A percentile compares a stretch with the other conserved stretches of the same genome.
Conservation (phyloP, 92 coral and sea anemone species). For the Parazoanthus swiftii region DNA sequence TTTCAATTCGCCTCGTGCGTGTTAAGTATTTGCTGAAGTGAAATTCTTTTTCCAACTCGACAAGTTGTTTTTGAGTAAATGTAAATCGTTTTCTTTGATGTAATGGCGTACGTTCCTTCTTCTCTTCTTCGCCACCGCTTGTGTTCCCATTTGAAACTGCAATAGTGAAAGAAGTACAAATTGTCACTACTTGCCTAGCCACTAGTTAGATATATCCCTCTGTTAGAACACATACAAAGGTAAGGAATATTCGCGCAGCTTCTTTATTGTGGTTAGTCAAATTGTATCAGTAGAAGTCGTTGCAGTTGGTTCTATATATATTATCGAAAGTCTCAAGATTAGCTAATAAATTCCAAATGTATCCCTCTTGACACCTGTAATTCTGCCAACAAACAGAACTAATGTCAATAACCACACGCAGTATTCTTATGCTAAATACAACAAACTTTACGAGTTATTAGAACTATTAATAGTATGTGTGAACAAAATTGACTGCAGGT, state of each 20-base stretch:
- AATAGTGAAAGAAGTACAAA: background rate
- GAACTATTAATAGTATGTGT: background rate
- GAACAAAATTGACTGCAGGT: background rate
- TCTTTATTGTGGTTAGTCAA: background rate
- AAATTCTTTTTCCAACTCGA: conserved; percentile 95
- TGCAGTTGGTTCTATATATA: background rate
- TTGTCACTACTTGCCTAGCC: background rate
- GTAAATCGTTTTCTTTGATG: conserved; percentile 89
- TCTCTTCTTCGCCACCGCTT: conserved; percentile 23
- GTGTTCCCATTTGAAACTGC: conserved; percentile 23
- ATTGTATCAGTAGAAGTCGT: background rate
- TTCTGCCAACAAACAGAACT: background rate
- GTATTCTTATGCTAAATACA: background rate
- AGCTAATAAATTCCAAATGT: background rate
- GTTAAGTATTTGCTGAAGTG: conserved; percentile 98
- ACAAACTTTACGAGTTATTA: background rate
- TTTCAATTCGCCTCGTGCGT: conserved; percentile 89
- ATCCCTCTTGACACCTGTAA: background rate
- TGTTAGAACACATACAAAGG: background rate
- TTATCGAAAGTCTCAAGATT: background rate
- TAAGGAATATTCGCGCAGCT: background rate
- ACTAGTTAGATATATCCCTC: background rate
- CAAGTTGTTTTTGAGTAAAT: conserved; percentile 92
- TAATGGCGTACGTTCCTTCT: conserved; percentile 23
- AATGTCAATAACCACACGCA: background rate